Percentiles rank a stretch among this genome's conserved stretches.
These are phyloP conservation scores for Elaphurus davidianus DNA, from an alignment of 2,113 vertebrate genomes.

Conservation along the genomic window DNA sequence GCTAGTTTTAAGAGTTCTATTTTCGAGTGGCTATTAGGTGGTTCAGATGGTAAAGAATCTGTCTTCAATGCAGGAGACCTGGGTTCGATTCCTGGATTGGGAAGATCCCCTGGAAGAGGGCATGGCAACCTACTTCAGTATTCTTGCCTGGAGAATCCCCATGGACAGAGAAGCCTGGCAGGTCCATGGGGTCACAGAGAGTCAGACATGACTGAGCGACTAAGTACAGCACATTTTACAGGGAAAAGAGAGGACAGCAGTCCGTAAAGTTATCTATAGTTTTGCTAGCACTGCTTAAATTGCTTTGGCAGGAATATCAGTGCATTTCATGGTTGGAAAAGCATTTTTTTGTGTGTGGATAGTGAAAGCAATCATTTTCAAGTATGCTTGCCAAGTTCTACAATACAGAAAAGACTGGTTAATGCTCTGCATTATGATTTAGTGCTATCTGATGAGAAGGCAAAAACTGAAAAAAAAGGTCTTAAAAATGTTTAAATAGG, in stretches of 20 bases:
- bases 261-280: slow-evolving; percentile 20
- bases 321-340: slow-evolving; percentile 25
- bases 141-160: not conserved
- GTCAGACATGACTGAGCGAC: not conserved
- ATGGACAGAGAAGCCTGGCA: not conserved
- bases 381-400: slow-evolving; percentile 27
- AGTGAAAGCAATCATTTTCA: slow-evolving; percentile 57
- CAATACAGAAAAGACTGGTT: slow-evolving; percentile 8
- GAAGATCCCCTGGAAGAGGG: not conserved
- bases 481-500: slow-evolving; percentile 20
- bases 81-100: not conserved
- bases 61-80: not conserved
- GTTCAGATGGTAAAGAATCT: not conserved
- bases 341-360: not conserved
- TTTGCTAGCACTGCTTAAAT: slow-evolving; percentile 32
- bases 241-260: not conserved
- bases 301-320: slow-evolving; percentile 46
- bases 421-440: slow-evolving; percentile 42
- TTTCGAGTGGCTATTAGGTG: not conserved
- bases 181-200: not conserved
- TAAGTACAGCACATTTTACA: not conserved
- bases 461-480: not conserved
- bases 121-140: not conserved
- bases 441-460: slow-evolving; percentile 17
- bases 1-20: not conserved